These are phyloP conservation scores for Drosophila pegasa DNA, from an alignment of 2,888 invertebrate genomes.

Conservation along the genomic window DNA sequence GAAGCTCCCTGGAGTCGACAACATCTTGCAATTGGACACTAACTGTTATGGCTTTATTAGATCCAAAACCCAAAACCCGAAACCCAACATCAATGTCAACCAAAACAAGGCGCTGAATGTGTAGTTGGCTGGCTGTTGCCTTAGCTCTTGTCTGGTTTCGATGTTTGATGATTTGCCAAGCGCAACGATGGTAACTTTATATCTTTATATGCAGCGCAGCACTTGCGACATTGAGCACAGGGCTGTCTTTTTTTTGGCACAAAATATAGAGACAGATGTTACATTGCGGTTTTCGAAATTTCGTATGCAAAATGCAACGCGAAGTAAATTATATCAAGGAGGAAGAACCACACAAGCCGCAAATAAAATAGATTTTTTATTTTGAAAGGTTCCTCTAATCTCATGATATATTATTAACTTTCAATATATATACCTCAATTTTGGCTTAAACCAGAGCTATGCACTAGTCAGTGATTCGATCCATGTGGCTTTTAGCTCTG, in stretches of 20 bases:
- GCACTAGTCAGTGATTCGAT: not conserved
- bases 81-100: slow-evolving; percentile 66
- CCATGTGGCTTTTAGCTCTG: too few species aligned
- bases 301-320: not conserved
- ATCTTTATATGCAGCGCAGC: slow-evolving; percentile 53
- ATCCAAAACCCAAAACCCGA: slow-evolving; percentile 46
- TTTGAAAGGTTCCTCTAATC: not conserved
- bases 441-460: not conserved
- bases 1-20: slow-evolving; percentile 1
- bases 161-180: slow-evolving; percentile 46
- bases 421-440: not conserved
- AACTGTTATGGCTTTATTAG: slow-evolving; percentile 26
- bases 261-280: not conserved
- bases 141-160: slow-evolving; percentile 27
- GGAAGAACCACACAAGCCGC: not conserved
- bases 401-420: not conserved
- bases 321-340: not conserved
- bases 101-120: slow-evolving; percentile 27
- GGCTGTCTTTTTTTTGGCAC: slow-evolving; percentile 35
- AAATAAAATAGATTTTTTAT: not conserved
- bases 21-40: slow-evolving; percentile 42
- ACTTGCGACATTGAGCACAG: slow-evolving; percentile 71
- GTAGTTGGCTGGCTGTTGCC: not conserved
- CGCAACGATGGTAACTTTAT: slow-evolving; percentile 65
- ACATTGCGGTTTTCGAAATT: slow-evolving; percentile 11